Evolutionary conservation across 2,797 vertebrate species (phyloP).

Genomic region (Macropodus opercularis): DNA sequence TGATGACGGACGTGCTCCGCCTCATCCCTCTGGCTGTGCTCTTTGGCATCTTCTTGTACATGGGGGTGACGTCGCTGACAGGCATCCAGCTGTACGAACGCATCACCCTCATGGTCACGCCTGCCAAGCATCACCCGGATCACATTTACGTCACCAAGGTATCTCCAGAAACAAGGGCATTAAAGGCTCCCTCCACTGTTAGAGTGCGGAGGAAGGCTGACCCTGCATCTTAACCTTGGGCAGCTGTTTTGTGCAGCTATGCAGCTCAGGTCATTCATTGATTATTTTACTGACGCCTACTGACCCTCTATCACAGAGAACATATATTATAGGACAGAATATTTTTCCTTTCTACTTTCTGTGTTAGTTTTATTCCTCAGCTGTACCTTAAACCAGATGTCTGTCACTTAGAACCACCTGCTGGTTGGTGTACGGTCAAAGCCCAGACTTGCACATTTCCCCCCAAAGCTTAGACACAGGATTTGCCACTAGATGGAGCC

Average conservation of each 20-base stretch:
- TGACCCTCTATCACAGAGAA: no score
- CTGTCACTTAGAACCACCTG: neutral
- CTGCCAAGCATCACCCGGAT: conserved; percentile 96
- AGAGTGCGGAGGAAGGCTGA: no score
- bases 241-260: neutral
- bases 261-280: no score
- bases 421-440: neutral
- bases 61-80: conserved; percentile 96
- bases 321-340: no score
- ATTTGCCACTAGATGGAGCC: conserved; percentile 74
- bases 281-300: no score
- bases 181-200: no score
- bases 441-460: no score
- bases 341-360: no score
- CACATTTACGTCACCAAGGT: conserved; percentile 98
- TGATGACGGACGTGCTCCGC: conserved; percentile 93
- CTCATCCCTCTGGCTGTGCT: conserved; percentile 96
- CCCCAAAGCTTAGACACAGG: no score
- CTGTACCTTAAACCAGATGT: neutral
- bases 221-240: no score
- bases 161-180: conserved; percentile 8
- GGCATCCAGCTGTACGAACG: conserved; percentile 97
- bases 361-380: neutral
- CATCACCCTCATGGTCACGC: conserved; percentile 95
- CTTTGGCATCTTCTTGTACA: conserved; percentile 98